Percentiles rank a stretch among this genome's conserved stretches.
These are phyloP conservation scores for Limnothrissa miodon DNA, from an alignment of 2,113 vertebrate genomes.

Conservation along the genomic window DNA sequence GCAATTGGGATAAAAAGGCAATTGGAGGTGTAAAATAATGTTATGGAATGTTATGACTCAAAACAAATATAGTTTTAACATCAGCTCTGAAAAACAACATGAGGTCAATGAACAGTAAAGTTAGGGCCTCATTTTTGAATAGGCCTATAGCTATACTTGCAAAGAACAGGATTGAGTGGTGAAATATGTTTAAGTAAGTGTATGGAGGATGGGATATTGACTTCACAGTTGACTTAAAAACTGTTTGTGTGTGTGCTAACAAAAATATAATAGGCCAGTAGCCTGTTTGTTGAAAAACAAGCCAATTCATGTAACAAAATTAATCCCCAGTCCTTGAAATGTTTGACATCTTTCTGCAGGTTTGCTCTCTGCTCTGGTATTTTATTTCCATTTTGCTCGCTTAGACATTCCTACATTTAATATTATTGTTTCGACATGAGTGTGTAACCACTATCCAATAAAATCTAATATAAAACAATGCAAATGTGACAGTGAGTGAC, in stretches of 20 bases:
- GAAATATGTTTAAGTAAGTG: not conserved
- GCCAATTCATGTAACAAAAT: not conserved
- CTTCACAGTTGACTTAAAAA: not conserved
- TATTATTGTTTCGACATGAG: not conserved
- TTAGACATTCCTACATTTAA: not conserved
- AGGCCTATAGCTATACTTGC: not conserved
- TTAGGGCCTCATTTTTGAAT: not conserved
- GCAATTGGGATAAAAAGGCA: not conserved
- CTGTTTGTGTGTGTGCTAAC: conserved; percentile 5
- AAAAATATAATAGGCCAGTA: too few species aligned
- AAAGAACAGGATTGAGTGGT: not conserved
- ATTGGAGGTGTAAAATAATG: not conserved
- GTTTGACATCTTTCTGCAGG: not conserved
- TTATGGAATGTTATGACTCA: not conserved
- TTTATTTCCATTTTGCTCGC: not conserved
- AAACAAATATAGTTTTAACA: not conserved
- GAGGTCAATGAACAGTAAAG: too few species aligned
- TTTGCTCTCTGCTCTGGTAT: not conserved
- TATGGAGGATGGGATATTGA: not conserved
- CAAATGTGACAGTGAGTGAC: not conserved
- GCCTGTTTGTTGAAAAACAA: not conserved
- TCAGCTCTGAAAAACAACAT: too few species aligned
- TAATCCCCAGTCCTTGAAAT: not conserved
- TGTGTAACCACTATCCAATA: not conserved
- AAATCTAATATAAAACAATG: not conserved